Base-by-base conservation (phyloP, 2,113 vertebrate genomes). In the Meles meles region DNA sequence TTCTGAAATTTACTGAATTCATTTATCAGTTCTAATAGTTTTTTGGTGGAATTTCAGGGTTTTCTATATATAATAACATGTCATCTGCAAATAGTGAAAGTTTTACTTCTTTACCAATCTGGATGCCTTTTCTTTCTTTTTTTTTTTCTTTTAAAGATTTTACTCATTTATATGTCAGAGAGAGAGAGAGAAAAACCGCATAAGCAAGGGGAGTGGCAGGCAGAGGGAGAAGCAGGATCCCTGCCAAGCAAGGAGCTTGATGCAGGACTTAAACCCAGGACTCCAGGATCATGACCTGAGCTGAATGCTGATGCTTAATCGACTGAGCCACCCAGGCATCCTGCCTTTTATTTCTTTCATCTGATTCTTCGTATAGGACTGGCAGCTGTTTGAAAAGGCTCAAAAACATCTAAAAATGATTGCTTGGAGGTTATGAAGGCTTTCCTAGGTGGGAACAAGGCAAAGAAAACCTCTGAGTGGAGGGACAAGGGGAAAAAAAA, bases 391-490 rank as follows among this genome's bases (percentile, higher is more conserved):
- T 93, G 59, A 63, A 83, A 95, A 97, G 39, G 82, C 86, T 82
- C 89, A 94, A 74, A 95, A 92, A 72, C 90, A 89, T 91, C 47
- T 61, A 69, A 91, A 97, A 95, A 44, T 44, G 42, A 67, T 74
- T 93, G 85, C 52, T 42, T 98, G 89, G 88, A 94, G 72, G 74
- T 81, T 80, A n/a, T 52, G 77, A 95, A 55, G 76, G 49, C 42
- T 84, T 97, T 31, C 65, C 72, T 65, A 69, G 39, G 87, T 59
- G 93, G 92, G 52, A 93, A 76, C 25, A 87, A 72, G 57, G 63
- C 52, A 87, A 87, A 92, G 42, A 55, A 80, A 94, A 59, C 27
- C 15, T 88, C 67, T 83, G 42, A 79, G 61, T 61, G 9, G 49
- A 21, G 23, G 76, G 18, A 89, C 59, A 47, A 34, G 44, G 13